These are phyloP conservation scores for Rhodophaea formosa DNA, from an alignment of 2,888 invertebrate genomes.

Conservation along the genomic window DNA sequence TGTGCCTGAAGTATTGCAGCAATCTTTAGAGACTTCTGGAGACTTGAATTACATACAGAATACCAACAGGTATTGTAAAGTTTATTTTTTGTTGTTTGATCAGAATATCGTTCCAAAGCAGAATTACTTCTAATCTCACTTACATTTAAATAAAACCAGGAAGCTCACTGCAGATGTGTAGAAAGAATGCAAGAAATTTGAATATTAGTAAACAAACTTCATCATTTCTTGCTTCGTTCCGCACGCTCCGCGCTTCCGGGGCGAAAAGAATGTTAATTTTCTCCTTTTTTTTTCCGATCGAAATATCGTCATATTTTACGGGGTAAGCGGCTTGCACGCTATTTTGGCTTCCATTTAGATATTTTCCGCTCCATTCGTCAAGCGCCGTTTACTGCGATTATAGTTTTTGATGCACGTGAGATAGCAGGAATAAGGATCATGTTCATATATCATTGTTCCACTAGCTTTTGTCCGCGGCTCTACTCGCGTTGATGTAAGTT, in stretches of 20 bases:
- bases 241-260: conserved; percentile 64
- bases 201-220: conserved; percentile 53
- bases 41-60: too few species aligned
- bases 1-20: too few species aligned
- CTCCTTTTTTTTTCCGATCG: conserved; percentile 46
- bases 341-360: conserved; percentile 77
- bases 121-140: too few species aligned
- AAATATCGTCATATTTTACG: conserved; percentile 74
- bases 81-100: too few species aligned
- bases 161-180: conserved; percentile 29
- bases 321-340: conserved; percentile 60
- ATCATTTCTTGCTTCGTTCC: conserved; percentile 58
- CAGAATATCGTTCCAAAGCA: too few species aligned
- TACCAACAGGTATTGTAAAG: too few species aligned
- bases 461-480: background rate
- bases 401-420: conserved; percentile 58
- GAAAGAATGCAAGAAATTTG: conserved; percentile 49
- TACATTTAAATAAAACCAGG: conserved; percentile 22
- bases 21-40: too few species aligned
- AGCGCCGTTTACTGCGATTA: conserved; percentile 68
- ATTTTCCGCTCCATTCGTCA: conserved; percentile 78
- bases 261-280: conserved; percentile 63
- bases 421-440: conserved; percentile 27
- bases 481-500: background rate
- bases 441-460: background rate